Evolutionary conservation across 2,888 invertebrate species (phyloP), one percentile per base, ranked within the genome.

Genomic region (Sphaerophoria rueppellii): DNA sequence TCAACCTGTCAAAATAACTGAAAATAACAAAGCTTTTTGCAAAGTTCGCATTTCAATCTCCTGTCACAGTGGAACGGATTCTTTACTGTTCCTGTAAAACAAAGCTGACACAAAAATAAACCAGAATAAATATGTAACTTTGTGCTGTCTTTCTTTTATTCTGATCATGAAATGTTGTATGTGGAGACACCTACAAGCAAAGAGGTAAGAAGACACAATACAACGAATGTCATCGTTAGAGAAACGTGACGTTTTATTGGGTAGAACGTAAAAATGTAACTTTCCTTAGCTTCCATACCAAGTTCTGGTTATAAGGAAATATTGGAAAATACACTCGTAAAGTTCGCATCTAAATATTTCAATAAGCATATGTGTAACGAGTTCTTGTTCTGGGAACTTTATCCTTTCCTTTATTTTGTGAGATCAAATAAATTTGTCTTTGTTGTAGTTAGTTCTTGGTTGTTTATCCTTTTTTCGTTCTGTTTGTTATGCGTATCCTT

Each of bases 271-370:
- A 43, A 46, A 63, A 34, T 0, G 4, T 63, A 34, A 12, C 14
- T 32, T 63, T 63, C 48, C n/a, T 9, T 5, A 5, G 46, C 11
- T 48, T 63, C n/a, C 12, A 34, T 6, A 32, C 46, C n/a, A 6
- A 34, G 14, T 14, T 54, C 12, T 60, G 52, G 2, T 55, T n/a
- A n/a, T 6, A 24, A 11, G 16, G 32, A n/a, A 46, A 32, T 16
- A 55, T 50, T 4, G 43, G 43, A 61, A 11, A 24, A 24, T 24
- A 24, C 24, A 24, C 24, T 24, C 24, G 24, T 37, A 9, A 57
- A 63, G 37, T 57, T 77, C 35, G 35, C n/a, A 50, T 40, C 35
- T 73, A 12, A 79, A 73, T 67, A 72, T 60, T 79, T 73, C 37
- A 79, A 67, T 69, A 74, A 63, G 37, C 37, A 0, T 58, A 43